Conservation (phyloP, 2,888 invertebrate species). For the Creontiades dilutus region DNA sequence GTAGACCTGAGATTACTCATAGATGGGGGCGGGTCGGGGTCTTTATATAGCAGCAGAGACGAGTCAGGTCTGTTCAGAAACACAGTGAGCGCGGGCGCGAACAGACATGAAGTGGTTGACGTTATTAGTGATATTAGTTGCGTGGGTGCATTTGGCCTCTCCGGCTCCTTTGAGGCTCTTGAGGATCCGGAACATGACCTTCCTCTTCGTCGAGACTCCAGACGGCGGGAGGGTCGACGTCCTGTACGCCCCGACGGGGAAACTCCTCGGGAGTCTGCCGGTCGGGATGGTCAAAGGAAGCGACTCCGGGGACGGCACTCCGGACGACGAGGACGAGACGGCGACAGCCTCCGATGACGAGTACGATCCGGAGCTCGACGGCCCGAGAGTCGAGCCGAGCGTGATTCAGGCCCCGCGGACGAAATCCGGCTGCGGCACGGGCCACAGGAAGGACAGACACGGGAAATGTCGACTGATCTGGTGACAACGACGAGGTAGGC, state of each 20-base stretch:
- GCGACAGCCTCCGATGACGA: neutral
- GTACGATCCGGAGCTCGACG: constrained; percentile 54
- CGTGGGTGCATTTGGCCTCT: neutral
- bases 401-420: constrained; percentile 62
- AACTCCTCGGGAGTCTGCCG: neutral
- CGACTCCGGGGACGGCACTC: neutral
- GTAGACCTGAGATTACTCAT: constrained; percentile 27
- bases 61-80: neutral
- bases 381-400: constrained; percentile 52
- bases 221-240: constrained; percentile 56
- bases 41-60: neutral
- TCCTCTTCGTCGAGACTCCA: constrained; percentile 57
- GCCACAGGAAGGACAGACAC: constrained; percentile 47
- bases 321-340: neutral
- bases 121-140: neutral
- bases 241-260: constrained; percentile 37
- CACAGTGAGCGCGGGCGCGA: neutral
- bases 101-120: neutral
- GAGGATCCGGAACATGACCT: constrained; percentile 45
- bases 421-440: constrained; percentile 43
- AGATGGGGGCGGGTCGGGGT: neutral
- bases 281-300: neutral
- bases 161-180: constrained; percentile 49
- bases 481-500: constrained; percentile 24
- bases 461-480: constrained; percentile 57